Evolutionary conservation across 2,113 vertebrate species (phyloP).

Genomic region (Podarcis cretensis): DNA sequence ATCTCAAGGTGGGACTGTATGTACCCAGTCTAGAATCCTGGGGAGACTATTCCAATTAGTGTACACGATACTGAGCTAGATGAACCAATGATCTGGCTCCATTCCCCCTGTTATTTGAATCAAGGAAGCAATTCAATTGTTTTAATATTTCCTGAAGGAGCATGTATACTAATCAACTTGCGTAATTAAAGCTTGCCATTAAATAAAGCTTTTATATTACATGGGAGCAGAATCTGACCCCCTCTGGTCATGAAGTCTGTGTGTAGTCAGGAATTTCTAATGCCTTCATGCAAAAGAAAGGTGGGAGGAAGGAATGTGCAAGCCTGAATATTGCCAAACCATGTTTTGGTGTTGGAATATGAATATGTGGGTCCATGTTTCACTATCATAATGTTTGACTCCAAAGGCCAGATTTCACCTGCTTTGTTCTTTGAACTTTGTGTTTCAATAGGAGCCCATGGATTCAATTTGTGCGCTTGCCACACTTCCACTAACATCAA

Average conservation of each 20-base stretch:
- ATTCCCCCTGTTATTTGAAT: neutral
- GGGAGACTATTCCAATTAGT: too few relatives aligned
- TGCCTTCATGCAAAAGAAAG: neutral
- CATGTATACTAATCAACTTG: neutral
- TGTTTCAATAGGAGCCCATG: neutral
- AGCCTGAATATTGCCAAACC: neutral
- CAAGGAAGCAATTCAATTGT: neutral
- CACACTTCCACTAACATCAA: too few relatives aligned
- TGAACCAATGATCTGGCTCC: too few relatives aligned
- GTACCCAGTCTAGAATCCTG: too few relatives aligned
- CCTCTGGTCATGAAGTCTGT: neutral
- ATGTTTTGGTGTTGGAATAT: neutral
- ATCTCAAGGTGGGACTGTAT: too few relatives aligned
- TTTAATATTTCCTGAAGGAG: neutral
- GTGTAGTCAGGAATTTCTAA: neutral
- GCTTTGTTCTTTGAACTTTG: neutral
- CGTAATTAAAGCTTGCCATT: neutral
- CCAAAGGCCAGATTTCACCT: neutral
- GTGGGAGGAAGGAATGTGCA: too few relatives aligned
- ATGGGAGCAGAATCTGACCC: neutral
- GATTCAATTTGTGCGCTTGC: neutral
- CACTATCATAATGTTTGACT: neutral
- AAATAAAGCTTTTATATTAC: neutral
- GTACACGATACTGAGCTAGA: too few relatives aligned
- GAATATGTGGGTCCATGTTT: neutral